phyloP scores from a whole-genome alignment of 2,888 invertebrate species.

The Cyrtodaria siliqua region DNA sequence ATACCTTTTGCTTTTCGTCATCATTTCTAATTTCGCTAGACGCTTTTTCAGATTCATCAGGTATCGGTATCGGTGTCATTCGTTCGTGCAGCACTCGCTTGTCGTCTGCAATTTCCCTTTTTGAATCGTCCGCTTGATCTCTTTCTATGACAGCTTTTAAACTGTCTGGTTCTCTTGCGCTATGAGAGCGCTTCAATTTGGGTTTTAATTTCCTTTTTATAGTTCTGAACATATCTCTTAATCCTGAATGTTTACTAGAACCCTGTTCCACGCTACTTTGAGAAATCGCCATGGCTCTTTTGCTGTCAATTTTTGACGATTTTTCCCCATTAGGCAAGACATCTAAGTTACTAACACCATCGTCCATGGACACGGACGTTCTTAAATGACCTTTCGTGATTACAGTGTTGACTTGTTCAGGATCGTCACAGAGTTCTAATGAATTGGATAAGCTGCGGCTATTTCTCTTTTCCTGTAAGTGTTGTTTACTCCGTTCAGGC shows the following conservation, averaged over 20 bases:
- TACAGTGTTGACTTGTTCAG: neutral
- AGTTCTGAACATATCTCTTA: constrained; percentile 75
- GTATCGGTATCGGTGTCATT: constrained; percentile 53
- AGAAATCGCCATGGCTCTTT: neutral
- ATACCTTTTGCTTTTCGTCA: too few relatives aligned
- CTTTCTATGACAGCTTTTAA: constrained; percentile 6
- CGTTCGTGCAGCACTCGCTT: constrained; percentile 41
- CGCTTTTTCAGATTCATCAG: constrained; percentile 41
- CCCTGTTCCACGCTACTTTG: constrained; percentile 1
- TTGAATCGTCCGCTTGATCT: neutral
- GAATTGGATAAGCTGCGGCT: constrained; percentile 50
- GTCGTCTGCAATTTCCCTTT: constrained; percentile 4
- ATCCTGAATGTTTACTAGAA: constrained; percentile 71
- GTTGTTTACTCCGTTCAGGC: constrained; percentile 65
- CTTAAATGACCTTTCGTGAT: constrained; percentile 3
- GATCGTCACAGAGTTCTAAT: constrained; percentile 44
- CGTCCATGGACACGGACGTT: constrained; percentile 63
- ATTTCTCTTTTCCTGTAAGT: constrained; percentile 46
- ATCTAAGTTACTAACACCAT: constrained; percentile 29
- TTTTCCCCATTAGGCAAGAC: neutral
- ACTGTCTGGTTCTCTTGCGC: constrained; percentile 51
- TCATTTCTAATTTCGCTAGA: constrained; percentile 19
- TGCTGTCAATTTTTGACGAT: too few relatives aligned
- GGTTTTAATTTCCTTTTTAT: constrained; percentile 77
- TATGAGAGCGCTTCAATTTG: constrained; percentile 64